Conservation (phyloP, 30 jellyfish, hydroid and myxozoan genomes). For the Aurelia aurita region DNA sequence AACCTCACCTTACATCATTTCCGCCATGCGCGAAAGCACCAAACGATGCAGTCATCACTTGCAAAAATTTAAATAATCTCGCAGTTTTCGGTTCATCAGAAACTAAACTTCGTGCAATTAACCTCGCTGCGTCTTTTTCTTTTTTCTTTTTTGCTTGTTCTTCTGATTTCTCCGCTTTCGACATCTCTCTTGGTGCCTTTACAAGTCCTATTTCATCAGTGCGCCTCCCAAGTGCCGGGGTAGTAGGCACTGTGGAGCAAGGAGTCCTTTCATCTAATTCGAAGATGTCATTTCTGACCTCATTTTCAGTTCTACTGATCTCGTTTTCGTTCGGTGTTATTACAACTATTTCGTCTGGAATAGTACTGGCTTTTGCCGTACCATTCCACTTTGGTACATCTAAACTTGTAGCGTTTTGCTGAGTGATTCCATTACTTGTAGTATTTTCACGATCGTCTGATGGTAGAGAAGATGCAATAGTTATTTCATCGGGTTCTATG, state of each 20-base stretch:
- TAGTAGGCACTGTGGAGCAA: constrained; percentile 43
- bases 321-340: too few relatives aligned
- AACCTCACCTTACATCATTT: constrained; percentile 95
- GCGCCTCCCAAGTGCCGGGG: constrained; percentile 53
- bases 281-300: not conserved
- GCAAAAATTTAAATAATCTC: constrained; percentile 79
- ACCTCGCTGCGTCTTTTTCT: constrained; percentile 43
- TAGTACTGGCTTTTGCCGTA: too few relatives aligned
- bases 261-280: constrained; percentile 1
- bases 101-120: constrained; percentile 65
- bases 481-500: constrained; percentile 28
- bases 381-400: too few relatives aligned
- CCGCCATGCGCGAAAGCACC: constrained; percentile 99
- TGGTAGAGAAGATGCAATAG: constrained; percentile 33
- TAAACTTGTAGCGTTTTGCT: not conserved
- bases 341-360: too few relatives aligned
- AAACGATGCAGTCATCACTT: constrained; percentile 93
- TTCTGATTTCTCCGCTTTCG: constrained; percentile 31
- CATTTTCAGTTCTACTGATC: not conserved
- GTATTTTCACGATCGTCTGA: constrained; percentile 19
- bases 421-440: not conserved
- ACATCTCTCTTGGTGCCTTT: constrained; percentile 1
- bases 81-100: constrained; percentile 94
- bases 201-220: constrained; percentile 33
- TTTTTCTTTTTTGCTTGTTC: not conserved